phyloP scores from a whole-genome alignment of 2,113 vertebrate species.

The Ciconia stormi region DNA sequence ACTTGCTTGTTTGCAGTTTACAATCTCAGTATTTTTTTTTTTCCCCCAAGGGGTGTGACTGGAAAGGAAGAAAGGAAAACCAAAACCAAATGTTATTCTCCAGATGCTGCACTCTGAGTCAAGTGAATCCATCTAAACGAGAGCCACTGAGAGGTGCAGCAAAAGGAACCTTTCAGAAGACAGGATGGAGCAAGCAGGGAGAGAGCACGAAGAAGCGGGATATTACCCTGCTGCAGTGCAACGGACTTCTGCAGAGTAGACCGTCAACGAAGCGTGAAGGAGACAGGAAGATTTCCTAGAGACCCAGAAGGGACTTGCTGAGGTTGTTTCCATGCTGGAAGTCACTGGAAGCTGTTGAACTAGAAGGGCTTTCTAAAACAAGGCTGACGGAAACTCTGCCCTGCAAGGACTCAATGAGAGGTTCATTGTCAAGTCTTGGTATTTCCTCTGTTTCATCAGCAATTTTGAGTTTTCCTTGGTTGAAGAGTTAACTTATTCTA shows the following conservation, averaged over 20 bases:
- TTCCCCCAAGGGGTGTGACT: background rate
- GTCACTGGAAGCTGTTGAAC: background rate
- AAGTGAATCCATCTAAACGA: background rate
- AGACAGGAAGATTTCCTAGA: background rate
- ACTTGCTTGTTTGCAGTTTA: background rate
- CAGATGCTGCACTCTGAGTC: background rate
- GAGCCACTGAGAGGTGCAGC: background rate
- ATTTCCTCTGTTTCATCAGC: background rate
- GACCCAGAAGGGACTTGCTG: background rate
- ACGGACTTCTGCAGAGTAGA: background rate
- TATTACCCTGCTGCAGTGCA: background rate
- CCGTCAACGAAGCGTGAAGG: background rate
- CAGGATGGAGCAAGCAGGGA: background rate
- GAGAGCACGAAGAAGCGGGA: accelerated
- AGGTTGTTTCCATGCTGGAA: background rate
- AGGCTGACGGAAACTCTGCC: background rate
- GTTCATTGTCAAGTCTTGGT: background rate
- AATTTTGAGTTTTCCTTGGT: background rate
- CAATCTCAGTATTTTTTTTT: background rate
- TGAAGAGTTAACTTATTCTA: background rate
- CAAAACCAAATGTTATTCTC: background rate
- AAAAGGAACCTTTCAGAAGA: background rate
- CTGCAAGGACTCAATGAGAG: background rate
- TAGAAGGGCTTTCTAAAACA: background rate
- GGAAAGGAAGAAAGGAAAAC: background rate